Percentiles rank a stretch among this genome's conserved stretches.
These are phyloP conservation scores for Cyprinodon variegatus DNA, from an alignment of 2,113 vertebrate genomes.

Conservation along the genomic window DNA sequence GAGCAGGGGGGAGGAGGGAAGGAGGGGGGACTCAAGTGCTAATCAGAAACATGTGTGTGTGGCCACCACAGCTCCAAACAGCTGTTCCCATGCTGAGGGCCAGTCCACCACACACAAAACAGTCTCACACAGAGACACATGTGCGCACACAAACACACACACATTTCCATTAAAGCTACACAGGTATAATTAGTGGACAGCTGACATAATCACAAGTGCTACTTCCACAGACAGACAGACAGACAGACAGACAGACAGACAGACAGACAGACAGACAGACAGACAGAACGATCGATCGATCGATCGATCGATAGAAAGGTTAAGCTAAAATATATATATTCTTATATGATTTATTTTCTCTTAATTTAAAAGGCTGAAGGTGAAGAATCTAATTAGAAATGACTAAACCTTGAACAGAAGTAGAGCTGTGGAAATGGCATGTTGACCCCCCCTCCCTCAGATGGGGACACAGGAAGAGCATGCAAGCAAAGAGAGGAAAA, in stretches of 20 bases:
- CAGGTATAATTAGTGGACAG: slow-evolving; percentile 39
- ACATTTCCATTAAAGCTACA: slow-evolving; percentile 31
- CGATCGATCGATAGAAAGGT: too few relatives aligned
- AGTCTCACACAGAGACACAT: slow-evolving; percentile 29
- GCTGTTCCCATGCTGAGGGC: slow-evolving; percentile 76
- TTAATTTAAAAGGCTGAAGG: neutral
- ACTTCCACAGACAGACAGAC: neutral
- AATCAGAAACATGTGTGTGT: slow-evolving; percentile 83
- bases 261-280: neutral
- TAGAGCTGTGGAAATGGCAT: slow-evolving; percentile 27
- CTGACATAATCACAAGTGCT: slow-evolving; percentile 19
- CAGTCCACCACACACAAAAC: slow-evolving; percentile 45
- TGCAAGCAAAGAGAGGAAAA: slow-evolving; percentile 55
- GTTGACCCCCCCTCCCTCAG: slow-evolving; percentile 16
- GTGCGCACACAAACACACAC: slow-evolving; percentile 24
- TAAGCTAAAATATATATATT: too few relatives aligned
- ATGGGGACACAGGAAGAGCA: slow-evolving; percentile 58
- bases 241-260: neutral
- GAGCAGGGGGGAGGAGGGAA: slow-evolving; percentile 51
- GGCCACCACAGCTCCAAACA: slow-evolving; percentile 75
- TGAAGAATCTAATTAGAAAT: neutral
- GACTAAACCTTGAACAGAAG: neutral
- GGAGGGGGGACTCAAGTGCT: slow-evolving; percentile 74
- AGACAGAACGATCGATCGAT: neutral
- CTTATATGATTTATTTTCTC: too few relatives aligned